phyloP scores from a whole-genome alignment of 2,797 vertebrate genomes.

The Hyperoplus immaculatus region DNA sequence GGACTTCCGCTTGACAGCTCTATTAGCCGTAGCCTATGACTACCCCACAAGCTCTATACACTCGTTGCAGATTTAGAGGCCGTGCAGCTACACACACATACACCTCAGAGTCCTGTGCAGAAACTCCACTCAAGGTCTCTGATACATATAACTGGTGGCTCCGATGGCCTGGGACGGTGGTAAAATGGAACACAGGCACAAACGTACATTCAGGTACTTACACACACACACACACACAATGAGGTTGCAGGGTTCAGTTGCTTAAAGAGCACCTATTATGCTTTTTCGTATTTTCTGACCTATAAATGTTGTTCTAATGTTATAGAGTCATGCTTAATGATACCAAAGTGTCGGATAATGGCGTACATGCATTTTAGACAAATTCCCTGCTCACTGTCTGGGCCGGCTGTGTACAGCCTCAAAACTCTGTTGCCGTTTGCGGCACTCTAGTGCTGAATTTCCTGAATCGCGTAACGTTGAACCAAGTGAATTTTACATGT shows the following conservation, averaged over 20 bases:
- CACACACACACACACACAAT: constrained; percentile 49
- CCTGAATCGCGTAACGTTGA: no score
- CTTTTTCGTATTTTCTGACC: no score
- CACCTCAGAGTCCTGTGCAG: constrained; percentile 73
- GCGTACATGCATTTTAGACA: no score
- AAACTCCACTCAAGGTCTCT: constrained; percentile 49
- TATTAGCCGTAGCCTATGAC: constrained; percentile 75
- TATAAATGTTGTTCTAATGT: no score
- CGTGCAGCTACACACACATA: constrained; percentile 22
- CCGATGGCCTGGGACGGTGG: constrained; percentile 65
- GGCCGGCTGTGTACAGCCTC: no score
- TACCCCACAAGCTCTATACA: constrained; percentile 64
- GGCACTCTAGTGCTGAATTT: no score
- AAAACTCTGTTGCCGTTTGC: no score
- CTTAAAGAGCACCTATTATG: constrained; percentile 20
- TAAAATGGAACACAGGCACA: constrained; percentile 33
- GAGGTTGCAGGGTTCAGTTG: constrained; percentile 71
- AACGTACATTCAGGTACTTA: constrained; percentile 30
- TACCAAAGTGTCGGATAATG: no score
- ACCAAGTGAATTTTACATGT: no score
- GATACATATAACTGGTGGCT: constrained; percentile 65
- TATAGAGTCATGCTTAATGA: no score
- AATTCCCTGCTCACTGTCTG: no score
- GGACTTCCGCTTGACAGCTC: no score
- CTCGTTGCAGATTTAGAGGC: constrained; percentile 74